Base-by-base conservation (phyloP, 2,113 vertebrate species). In the Arothron firmamentum region DNA sequence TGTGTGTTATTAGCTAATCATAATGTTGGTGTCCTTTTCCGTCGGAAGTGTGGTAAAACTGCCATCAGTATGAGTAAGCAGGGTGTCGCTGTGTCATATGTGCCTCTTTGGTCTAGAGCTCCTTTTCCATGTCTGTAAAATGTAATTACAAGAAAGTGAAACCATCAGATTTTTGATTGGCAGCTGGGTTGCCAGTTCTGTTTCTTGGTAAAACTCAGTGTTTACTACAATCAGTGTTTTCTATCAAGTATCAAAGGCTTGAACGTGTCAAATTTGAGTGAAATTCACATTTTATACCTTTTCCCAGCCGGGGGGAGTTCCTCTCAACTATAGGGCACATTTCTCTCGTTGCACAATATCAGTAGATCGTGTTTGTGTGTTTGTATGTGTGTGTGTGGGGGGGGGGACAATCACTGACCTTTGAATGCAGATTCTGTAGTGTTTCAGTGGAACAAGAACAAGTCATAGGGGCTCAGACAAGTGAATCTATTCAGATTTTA, bases 141-240 rank as follows among this genome's bases (percentile, higher is more conserved):
- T 65, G 69, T 78, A 67, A 74, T 67, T 47, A 17, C 31, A 56
- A 50, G 64, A 57, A 48, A 49, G 43, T 21, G 21, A 55, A 41
- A 48, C 45, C 54, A 25, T 34, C 64, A 68, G 69, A 68, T 43
- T 68, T 64, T 46, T 53, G 69, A 83, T 67, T 80, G 85, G 83
- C 82, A 82, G 79, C 84, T 81, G 80, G 75, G 74, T 85, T 86
- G 87, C 82, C 84, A 77, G 65, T 65, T 87, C 19, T 79, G 66
- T 70, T 59, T 56, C 31, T 60, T 65, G 9, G 19, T 64, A 31
- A 47, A 55, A 9, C 57, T 70, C 9, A 59, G 66, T 70, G 49
- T 84, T 80, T 74, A 72, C 71, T 59, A 56, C 56, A 67, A 13
- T 59, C 45, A 25, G 31, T 77, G 70, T 76, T 80, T 70, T 71